Conservation (phyloP, 64 coral and sea anemone species). For the Porites lutea region DNA sequence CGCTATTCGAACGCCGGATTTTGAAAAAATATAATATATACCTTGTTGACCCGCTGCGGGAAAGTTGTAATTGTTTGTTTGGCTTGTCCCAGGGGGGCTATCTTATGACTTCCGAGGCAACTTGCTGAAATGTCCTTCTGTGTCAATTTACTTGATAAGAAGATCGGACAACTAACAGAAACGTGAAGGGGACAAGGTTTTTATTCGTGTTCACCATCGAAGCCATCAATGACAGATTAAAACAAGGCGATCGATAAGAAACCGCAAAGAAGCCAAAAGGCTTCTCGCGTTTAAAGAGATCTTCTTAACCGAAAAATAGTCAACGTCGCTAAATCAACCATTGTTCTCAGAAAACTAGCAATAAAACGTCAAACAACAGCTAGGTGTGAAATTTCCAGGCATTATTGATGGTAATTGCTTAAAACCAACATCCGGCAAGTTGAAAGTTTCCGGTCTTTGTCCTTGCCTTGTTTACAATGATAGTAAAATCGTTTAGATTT, state of each 20-base stretch:
- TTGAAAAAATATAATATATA: background rate
- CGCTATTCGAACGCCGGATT: background rate
- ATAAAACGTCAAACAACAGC: conserved; percentile 23
- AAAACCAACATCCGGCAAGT: conserved; percentile 49
- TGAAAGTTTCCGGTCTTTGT: conserved; percentile 49
- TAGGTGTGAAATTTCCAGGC: conserved; percentile 38
- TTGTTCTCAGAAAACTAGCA: background rate
- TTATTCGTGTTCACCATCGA: background rate
- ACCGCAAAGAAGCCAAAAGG: background rate
- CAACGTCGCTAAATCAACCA: background rate
- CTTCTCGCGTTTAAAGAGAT: background rate
- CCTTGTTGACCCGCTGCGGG: background rate
- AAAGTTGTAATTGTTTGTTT: conserved; percentile 43
- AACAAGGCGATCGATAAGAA: background rate
- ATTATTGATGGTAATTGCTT: conserved; percentile 59
- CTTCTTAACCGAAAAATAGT: background rate
- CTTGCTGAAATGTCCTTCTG: conserved; percentile 50
- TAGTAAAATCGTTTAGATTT: background rate
- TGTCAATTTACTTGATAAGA: conserved; percentile 34
- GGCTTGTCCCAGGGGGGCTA: background rate
- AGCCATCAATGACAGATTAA: background rate
- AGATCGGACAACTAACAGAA: background rate
- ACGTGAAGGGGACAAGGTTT: background rate
- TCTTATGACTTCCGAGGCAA: conserved; percentile 47
- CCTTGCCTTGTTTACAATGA: background rate